Conservation (phyloP, 2,888 invertebrate species). For the Brachycybe producta region DNA sequence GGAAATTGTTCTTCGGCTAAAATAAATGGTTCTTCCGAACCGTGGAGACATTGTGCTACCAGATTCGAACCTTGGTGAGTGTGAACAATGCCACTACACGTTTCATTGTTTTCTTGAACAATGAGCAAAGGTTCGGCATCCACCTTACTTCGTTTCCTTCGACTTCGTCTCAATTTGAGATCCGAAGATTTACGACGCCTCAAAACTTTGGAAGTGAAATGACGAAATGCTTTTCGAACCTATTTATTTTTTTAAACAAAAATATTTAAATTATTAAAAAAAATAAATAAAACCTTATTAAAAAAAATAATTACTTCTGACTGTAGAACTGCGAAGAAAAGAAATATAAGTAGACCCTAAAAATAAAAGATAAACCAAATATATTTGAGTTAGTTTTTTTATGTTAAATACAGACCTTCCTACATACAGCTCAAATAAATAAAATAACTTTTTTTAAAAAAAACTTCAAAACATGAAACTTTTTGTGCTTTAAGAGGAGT, state of each 20-base stretch:
- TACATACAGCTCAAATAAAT: no score
- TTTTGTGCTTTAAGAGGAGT: no score
- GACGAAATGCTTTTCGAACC: constrained; percentile 7
- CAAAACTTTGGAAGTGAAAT: constrained; percentile 13
- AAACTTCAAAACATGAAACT: no score
- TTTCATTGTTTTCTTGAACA: not conserved
- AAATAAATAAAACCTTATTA: not conserved
- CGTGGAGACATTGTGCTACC: constrained; percentile 3
- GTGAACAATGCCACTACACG: not conserved
- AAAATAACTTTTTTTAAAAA: not conserved
- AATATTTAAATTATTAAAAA: not conserved
- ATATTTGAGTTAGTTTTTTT: not conserved
- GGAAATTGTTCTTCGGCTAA: constrained; percentile 3
- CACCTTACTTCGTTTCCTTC: constrained; percentile 9
- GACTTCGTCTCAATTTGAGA: constrained; percentile 14
- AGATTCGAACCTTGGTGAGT: not conserved
- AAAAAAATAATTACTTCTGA: constrained; percentile 11
- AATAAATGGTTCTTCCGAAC: constrained; percentile 6
- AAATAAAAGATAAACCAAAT: constrained; percentile 3
- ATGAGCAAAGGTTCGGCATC: constrained; percentile 18
- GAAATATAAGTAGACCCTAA: constrained; percentile 18
- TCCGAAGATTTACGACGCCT: constrained; percentile 15
- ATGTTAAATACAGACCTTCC: no score
- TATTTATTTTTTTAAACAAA: not conserved
- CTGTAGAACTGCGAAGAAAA: constrained; percentile 17